Conservation (phyloP, 2,888 invertebrate genomes). For the Hyposoter didymator region DNA sequence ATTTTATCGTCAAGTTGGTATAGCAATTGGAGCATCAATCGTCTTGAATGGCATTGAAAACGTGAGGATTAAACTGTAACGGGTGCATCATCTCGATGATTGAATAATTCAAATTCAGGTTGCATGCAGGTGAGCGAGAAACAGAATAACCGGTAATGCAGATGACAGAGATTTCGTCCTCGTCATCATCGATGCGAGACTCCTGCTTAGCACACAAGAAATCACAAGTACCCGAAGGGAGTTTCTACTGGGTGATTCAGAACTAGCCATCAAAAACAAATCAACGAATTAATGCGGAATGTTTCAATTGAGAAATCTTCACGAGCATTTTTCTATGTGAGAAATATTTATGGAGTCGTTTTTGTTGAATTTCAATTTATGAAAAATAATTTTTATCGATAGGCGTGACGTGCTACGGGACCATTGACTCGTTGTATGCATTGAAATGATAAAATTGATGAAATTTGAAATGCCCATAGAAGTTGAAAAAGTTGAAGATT, state of each 20-base stretch:
- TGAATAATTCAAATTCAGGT: constrained; percentile 38
- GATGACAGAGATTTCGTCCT: constrained; percentile 44
- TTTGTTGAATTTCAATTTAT: neutral
- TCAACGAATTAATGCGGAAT: neutral
- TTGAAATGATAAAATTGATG: neutral
- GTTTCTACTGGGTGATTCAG: neutral
- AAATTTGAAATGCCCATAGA: neutral
- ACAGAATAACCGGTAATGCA: constrained; percentile 35
- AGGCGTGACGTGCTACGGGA: no score
- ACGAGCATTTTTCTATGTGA: neutral
- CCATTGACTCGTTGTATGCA: no score
- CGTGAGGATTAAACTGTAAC: constrained; percentile 26
- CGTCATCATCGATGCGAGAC: constrained; percentile 32
- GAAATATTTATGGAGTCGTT: neutral
- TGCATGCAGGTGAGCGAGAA: neutral
- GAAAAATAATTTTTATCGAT: neutral
- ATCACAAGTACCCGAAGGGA: neutral
- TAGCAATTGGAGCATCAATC: constrained; percentile 6
- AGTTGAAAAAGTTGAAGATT: neutral
- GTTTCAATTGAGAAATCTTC: neutral
- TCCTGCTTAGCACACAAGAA: constrained; percentile 21
- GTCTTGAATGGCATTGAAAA: constrained; percentile 8
- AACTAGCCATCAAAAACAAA: neutral
- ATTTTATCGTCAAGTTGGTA: neutral
- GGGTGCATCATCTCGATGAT: constrained; percentile 33